phyloP scores from a whole-genome alignment of 2,888 invertebrate species.

The Cremastinae sp. region DNA sequence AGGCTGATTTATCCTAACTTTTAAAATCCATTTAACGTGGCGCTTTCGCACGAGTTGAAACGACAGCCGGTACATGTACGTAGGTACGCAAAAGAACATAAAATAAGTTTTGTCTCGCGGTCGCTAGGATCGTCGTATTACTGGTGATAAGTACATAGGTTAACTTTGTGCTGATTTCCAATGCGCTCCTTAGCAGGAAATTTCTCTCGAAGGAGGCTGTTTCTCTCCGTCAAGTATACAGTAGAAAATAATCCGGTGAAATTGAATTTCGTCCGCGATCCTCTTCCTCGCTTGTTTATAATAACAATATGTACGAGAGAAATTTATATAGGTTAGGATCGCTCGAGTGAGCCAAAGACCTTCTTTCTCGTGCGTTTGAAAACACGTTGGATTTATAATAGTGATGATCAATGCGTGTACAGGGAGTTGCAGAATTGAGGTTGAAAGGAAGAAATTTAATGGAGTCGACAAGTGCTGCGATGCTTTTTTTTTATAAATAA shows the following conservation, averaged over 20 bases:
- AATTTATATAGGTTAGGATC: slow-evolving; percentile 30
- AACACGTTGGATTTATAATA: slow-evolving; percentile 4
- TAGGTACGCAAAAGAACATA: slow-evolving; percentile 6
- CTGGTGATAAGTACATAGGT: slow-evolving; percentile 37
- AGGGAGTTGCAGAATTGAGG: too few species aligned
- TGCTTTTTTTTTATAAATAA: too few species aligned
- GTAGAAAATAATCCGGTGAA: slow-evolving; percentile 44
- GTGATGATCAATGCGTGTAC: too few species aligned
- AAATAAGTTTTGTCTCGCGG: slow-evolving; percentile 12
- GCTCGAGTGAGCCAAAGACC: too few species aligned
- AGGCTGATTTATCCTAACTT: too few species aligned
- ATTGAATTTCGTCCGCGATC: slow-evolving; percentile 49
- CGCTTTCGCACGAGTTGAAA: too few species aligned
- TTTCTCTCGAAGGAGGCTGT: slow-evolving; percentile 31
- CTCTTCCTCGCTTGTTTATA: slow-evolving; percentile 1
- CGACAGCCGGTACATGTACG: too few species aligned
- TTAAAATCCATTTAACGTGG: too few species aligned
- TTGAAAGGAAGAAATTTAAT: too few species aligned
- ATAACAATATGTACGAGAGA: slow-evolving; percentile 12
- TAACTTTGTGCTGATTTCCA: slow-evolving; percentile 57
- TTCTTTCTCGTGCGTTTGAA: slow-evolving; percentile 20
- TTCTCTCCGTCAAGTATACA: not conserved
- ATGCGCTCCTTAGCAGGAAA: slow-evolving; percentile 54
- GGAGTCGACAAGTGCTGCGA: too few species aligned
- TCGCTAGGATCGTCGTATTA: slow-evolving; percentile 12